Evolutionary conservation across 2,888 invertebrate genomes (phyloP).

Genomic region (Lapara coniferarum): DNA sequence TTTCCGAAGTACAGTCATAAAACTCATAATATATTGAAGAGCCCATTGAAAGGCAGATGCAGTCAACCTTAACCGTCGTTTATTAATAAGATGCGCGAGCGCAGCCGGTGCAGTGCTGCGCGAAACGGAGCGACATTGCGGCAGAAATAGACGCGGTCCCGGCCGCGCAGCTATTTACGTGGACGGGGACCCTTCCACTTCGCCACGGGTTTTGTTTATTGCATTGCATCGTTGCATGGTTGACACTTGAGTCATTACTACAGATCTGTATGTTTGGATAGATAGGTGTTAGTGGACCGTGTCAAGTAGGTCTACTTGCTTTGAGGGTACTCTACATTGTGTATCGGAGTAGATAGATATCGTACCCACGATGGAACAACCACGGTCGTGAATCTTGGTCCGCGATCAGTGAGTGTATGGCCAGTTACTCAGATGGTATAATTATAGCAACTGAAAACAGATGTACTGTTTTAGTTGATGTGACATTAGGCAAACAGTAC

Average conservation of each 20-base stretch:
- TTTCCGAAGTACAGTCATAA: too few species aligned
- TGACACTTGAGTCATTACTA: conserved; percentile 6
- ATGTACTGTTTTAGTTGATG: too few species aligned
- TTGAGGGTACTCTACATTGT: too few species aligned
- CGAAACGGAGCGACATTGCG: conserved; percentile 48
- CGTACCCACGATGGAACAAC: too few species aligned
- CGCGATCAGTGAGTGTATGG: too few species aligned
- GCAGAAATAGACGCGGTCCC: conserved; percentile 55
- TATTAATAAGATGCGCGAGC: conserved; percentile 54
- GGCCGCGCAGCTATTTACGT: conserved; percentile 41
- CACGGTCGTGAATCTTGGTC: too few species aligned
- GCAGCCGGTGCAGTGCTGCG: conserved; percentile 45
- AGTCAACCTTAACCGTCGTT: conserved; percentile 46
- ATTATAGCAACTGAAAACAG: too few species aligned
- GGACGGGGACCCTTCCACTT: conserved; percentile 33
- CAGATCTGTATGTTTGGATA: not conserved
- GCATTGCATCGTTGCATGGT: conserved; percentile 30
- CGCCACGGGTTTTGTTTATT: conserved; percentile 28
- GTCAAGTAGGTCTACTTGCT: not conserved
- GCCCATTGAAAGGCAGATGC: not conserved
- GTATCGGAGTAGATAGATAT: too few species aligned
- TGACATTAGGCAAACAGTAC: too few species aligned
- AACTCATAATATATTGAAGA: too few species aligned
- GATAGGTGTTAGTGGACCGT: not conserved
- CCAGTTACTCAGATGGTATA: too few species aligned